These are phyloP conservation scores for Nematostella vectensis DNA, from an alignment of 92 coral and sea anemone genomes.

Conservation along the genomic window DNA sequence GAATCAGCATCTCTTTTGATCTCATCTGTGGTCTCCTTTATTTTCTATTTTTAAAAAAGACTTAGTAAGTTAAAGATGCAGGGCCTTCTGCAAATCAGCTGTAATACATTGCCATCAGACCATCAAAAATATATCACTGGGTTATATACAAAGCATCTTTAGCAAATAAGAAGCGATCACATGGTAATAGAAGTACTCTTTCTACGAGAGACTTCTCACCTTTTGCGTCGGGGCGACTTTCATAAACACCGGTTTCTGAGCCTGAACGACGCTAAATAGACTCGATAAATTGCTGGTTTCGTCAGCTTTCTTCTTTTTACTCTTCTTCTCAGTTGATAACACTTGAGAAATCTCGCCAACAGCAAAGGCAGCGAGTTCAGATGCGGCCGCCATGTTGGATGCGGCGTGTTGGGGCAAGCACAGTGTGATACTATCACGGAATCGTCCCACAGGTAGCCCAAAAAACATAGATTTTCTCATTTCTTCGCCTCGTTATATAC, in stretches of 20 bases:
- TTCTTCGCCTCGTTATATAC: too few species aligned
- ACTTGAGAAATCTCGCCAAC: slow-evolving; percentile 84
- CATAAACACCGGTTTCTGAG: slow-evolving; percentile 60
- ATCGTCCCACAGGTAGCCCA: slow-evolving; percentile 1
- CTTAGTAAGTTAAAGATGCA: too few species aligned
- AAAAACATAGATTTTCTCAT: too few species aligned
- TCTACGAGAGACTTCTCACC: background rate
- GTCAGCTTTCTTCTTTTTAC: slow-evolving; percentile 11
- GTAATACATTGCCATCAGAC: too few species aligned
- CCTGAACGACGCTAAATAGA: slow-evolving; percentile 33
- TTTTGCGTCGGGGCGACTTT: slow-evolving; percentile 29
- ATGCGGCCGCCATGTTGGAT: slow-evolving; percentile 69
- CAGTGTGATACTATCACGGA: background rate
- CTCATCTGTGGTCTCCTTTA: too few species aligned
- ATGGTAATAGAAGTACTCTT: too few species aligned
- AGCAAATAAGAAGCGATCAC: too few species aligned
- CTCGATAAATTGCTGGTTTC: slow-evolving; percentile 30
- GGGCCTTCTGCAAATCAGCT: too few species aligned
- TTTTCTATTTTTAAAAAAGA: too few species aligned
- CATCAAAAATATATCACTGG: too few species aligned
- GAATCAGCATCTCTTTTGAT: too few species aligned
- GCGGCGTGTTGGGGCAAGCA: background rate
- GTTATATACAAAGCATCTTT: too few species aligned
- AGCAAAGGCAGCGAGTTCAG: slow-evolving; percentile 43
- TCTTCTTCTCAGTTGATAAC: slow-evolving; percentile 19